Conservation (phyloP, 2,113 vertebrate genomes). For the Onychostruthus taczanowskii region DNA sequence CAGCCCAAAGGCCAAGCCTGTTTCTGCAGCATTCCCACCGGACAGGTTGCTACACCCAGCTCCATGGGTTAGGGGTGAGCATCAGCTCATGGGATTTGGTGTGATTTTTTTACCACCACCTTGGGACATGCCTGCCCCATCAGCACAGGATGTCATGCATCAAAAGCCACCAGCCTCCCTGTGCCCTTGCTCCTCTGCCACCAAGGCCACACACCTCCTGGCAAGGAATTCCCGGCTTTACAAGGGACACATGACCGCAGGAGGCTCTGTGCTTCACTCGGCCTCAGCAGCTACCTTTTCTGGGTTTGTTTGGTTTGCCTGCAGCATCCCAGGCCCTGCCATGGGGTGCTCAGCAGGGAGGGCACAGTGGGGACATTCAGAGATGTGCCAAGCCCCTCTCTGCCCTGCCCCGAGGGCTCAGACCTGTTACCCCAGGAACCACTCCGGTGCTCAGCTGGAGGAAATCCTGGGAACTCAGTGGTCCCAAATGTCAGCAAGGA, state of each 20-base stretch:
- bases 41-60: not conserved
- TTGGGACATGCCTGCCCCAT: not conserved
- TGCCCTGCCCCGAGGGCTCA: not conserved
- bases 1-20: rapidly evolving
- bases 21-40: rapidly evolving
- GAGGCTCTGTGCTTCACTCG: not conserved
- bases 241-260: rapidly evolving
- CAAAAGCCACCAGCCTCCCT: not conserved
- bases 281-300: not conserved
- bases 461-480: not conserved
- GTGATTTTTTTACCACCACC: not conserved
- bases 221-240: not conserved
- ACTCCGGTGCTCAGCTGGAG: not conserved
- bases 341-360: not conserved
- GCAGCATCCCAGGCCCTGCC: not conserved
- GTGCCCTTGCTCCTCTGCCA: rapidly evolving
- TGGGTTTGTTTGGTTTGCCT: not conserved
- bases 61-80: not conserved
- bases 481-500: rapidly evolving
- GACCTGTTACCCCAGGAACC: not conserved
- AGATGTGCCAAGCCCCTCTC: not conserved
- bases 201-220: not conserved
- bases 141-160: too few relatives aligned
- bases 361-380: not conserved
- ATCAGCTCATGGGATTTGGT: rapidly evolving